These are phyloP conservation scores for Hoplostethus atlanticus DNA, from an alignment of 2,797 vertebrate genomes.

Conservation along the genomic window DNA sequence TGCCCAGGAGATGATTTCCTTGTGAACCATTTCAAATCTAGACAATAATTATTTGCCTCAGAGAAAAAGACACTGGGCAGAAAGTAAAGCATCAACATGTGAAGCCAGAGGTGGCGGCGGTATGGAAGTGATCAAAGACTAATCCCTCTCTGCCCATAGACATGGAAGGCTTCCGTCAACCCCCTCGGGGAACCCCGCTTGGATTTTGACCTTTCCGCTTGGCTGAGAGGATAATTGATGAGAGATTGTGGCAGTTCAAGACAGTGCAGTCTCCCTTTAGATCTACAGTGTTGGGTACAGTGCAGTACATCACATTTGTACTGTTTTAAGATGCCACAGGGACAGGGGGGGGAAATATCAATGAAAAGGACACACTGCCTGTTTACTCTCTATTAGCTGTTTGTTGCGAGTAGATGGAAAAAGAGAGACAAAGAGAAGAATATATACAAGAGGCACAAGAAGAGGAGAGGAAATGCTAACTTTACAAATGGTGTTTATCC, in stretches of 20 bases:
- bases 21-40: too few species aligned
- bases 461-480: not conserved
- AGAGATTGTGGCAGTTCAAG: slow-evolving; percentile 21
- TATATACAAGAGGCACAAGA: not conserved
- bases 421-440: not conserved
- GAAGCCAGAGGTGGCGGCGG: slow-evolving; percentile 3
- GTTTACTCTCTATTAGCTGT: not conserved
- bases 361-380: not conserved
- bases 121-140: slow-evolving; percentile 4
- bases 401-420: not conserved
- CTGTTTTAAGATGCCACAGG: slow-evolving; percentile 21
- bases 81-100: not conserved
- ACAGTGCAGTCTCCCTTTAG: slow-evolving; percentile 21
- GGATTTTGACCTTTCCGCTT: slow-evolving; percentile 48
- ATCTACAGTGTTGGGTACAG: slow-evolving; percentile 1
- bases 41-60: too few species aligned
- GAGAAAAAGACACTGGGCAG: not conserved
- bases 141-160: slow-evolving; percentile 31
- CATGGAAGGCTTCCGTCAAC: slow-evolving; percentile 4
- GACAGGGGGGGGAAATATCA: not conserved
- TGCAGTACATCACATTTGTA: not conserved
- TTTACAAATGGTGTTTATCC: slow-evolving; percentile 18
- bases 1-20: not conserved
- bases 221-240: slow-evolving; percentile 34
- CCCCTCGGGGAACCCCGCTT: slow-evolving; percentile 14